Base-by-base conservation (phyloP, 2,113 vertebrate species). In the Varanus komodoensis region DNA sequence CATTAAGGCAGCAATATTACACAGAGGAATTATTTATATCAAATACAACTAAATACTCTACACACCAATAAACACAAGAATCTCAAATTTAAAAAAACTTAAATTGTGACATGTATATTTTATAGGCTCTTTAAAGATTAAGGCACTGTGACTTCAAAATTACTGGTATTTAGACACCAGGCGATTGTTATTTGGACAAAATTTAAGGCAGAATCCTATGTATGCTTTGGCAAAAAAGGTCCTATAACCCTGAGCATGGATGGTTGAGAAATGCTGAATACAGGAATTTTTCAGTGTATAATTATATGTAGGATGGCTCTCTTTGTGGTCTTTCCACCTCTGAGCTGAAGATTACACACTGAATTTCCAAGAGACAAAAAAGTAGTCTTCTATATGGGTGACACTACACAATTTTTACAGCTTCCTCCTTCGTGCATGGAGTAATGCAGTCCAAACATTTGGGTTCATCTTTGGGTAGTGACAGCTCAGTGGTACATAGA, bases 141-240 rank as follows among this genome's bases (percentile, higher is more conserved):
- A 27, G n/a, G 0, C 9, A 90, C 86, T 0, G 54, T 69, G 73
- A 87, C 78, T 91, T 69, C 87, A 9, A 90, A 91, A 68, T 82
- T 48, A 89, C 3, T 34, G 77, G 15, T 11, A 52, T 25, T 38
- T 25, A 86, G 83, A 38, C 68, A 74, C 27, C 32, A 0, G 77
- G 29, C 82, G 91, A 82, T 15, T 73, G 44, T 64, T 81, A 92
- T 21, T 19, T 15, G 38, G 83, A 81, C 19, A 34, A n/a, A 21
- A 54, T 54, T 54, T 54, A 7, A 12, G 54, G 54, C 54, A 54
- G 7, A 54, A 54, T 54, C 54, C 54, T 54, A 54, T 54, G 54
- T 4, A 54, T 54, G 54, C 11, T 54, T 54, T 8, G 54, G 11
- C 54, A 54, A 4, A 54, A 54, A 54, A 54, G 11, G 54, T 54